Percentiles rank a stretch among this genome's conserved stretches.
phyloP scores from a whole-genome alignment of 2,797 vertebrate species.

The Petrocephalus sullivani region DNA sequence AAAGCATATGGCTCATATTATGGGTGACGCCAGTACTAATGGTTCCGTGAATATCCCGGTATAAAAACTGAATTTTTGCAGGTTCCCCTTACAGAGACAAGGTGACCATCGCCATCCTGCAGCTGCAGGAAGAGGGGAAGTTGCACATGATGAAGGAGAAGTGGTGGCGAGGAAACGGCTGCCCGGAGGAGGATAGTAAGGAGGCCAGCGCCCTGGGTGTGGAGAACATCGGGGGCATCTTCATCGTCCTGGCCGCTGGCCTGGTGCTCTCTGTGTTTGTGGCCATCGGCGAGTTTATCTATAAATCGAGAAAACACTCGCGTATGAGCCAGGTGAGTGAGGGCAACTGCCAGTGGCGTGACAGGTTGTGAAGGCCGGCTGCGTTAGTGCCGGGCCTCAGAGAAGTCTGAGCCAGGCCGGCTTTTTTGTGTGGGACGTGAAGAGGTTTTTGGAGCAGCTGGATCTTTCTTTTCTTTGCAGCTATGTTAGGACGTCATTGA shows the following conservation, averaged over 20 bases:
- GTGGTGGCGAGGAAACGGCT: constrained; percentile 96
- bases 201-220: constrained; percentile 94
- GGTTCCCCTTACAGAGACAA: constrained; percentile 96
- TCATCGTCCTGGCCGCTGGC: constrained; percentile 94
- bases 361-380: constrained; percentile 58
- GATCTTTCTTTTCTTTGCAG: not conserved
- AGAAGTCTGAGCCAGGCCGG: not conserved
- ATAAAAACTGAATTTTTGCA: constrained; percentile 40
- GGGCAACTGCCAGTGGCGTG: constrained; percentile 69
- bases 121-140: constrained; percentile 95
- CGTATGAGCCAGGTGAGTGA: constrained; percentile 88
- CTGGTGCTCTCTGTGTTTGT: constrained; percentile 95
- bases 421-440: not conserved
- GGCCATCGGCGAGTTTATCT: constrained; percentile 95
- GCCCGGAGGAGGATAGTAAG: constrained; percentile 93
- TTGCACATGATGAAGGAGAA: constrained; percentile 99
- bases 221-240: constrained; percentile 96
- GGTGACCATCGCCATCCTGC: constrained; percentile 93
- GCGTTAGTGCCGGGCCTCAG: not conserved
- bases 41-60: not conserved
- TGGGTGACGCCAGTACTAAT: not conserved
- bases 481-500: not conserved
- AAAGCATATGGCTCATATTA: not conserved
- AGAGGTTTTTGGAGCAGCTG: not conserved
- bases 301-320: constrained; percentile 86